Evolutionary conservation across 2,797 vertebrate genomes (phyloP).

Genomic region (Thamnophis elegans): DNA sequence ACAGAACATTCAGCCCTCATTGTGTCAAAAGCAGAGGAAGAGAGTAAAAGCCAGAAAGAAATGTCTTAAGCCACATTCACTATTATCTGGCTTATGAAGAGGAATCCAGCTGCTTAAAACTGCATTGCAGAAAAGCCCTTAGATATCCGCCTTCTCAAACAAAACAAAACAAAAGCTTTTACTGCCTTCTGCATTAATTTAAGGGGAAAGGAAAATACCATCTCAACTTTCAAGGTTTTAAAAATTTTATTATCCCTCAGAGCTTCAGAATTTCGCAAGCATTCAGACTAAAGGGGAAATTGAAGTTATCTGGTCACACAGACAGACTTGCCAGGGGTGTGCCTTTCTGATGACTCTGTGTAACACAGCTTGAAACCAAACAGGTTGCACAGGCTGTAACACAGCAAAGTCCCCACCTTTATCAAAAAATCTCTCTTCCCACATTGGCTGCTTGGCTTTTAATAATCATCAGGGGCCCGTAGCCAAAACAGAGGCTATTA

Average conservation of each 20-base stretch:
- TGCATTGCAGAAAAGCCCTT: slow-evolving; percentile 1
- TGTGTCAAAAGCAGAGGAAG: neutral
- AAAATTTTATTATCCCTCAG: slow-evolving; percentile 50
- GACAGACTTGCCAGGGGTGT: slow-evolving; percentile 69
- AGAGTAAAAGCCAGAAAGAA: neutral
- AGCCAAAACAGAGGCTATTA: slow-evolving; percentile 72
- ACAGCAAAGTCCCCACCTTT: slow-evolving; percentile 75
- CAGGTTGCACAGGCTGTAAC: slow-evolving; percentile 75
- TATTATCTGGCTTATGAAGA: neutral
- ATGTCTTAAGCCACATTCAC: neutral
- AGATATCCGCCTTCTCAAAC: slow-evolving; percentile 55
- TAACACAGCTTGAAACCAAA: slow-evolving; percentile 74
- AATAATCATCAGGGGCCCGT: slow-evolving; percentile 72
- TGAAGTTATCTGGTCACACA: slow-evolving; percentile 62
- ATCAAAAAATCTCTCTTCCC: slow-evolving; percentile 76
- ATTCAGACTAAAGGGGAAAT: slow-evolving; percentile 60
- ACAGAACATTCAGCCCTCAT: neutral
- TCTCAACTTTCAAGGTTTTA: slow-evolving; percentile 61
- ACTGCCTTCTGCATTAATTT: slow-evolving; percentile 60
- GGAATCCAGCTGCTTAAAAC: neutral
- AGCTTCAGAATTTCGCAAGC: slow-evolving; percentile 68
- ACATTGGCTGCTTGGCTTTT: slow-evolving; percentile 81
- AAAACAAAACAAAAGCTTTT: slow-evolving; percentile 59
- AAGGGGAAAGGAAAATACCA: slow-evolving; percentile 62
- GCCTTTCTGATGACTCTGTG: slow-evolving; percentile 68